These are phyloP conservation scores for Prionchulus punctatus DNA, from an alignment of 2,888 invertebrate genomes.

Conservation along the genomic window DNA sequence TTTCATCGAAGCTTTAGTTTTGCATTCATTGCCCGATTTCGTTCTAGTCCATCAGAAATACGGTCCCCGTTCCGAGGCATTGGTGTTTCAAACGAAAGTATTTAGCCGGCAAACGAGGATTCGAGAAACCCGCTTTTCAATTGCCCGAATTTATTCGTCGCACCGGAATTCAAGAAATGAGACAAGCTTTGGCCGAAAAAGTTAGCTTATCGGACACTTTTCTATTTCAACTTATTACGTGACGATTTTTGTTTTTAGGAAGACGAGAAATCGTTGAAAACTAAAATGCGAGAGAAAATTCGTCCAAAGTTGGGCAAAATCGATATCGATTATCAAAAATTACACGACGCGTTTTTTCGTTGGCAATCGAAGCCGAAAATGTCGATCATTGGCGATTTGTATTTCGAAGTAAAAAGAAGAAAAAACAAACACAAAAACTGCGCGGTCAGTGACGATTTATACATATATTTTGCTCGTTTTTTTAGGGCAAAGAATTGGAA, in stretches of 20 bases:
- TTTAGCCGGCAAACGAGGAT: conserved; percentile 88
- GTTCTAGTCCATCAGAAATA: conserved; percentile 63
- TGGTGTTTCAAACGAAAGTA: conserved; percentile 97
- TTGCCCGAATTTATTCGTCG: conserved; percentile 95
- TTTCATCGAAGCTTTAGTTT: conserved; percentile 4
- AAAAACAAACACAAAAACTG: too few relatives aligned
- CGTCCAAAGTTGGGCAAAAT: conserved; percentile 97
- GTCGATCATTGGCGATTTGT: conserved; percentile 95
- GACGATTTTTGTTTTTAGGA: conserved; percentile 39
- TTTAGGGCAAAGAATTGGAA: conserved; percentile 82
- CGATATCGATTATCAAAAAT: conserved; percentile 97
- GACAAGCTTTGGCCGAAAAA: conserved; percentile 91
- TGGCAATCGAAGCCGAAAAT: conserved; percentile 98
- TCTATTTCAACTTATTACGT: not conserved
- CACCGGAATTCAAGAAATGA: conserved; percentile 99
- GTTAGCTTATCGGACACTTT: conserved; percentile 17
- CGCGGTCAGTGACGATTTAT: too few relatives aligned
- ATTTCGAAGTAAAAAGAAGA: conserved; percentile 60
- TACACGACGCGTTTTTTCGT: conserved; percentile 97
- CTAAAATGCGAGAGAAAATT: conserved; percentile 89
- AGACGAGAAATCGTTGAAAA: conserved; percentile 78
- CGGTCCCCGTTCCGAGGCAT: conserved; percentile 91
- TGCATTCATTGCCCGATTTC: not conserved
- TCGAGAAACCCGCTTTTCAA: conserved; percentile 96
- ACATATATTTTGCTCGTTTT: not conserved